Evolutionary conservation across 2,888 invertebrate genomes (phyloP).

Genomic region (Schizotus pectinicornis): DNA sequence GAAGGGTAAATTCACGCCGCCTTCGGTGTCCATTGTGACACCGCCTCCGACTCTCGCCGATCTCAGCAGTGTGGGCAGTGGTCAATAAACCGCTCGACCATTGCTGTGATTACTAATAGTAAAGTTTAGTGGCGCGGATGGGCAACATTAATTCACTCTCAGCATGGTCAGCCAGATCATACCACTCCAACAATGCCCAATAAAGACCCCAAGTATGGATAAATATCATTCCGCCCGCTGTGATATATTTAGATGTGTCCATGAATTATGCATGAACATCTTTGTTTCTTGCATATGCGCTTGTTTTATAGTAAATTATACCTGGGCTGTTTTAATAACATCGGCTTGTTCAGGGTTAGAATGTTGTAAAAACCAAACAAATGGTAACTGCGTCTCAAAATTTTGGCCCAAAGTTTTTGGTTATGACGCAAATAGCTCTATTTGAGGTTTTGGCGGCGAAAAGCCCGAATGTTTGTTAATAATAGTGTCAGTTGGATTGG

Average conservation of each 20-base stretch:
- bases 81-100: slow-evolving; percentile 1
- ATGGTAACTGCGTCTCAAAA: too few species aligned
- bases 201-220: slow-evolving; percentile 17
- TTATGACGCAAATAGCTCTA: too few species aligned
- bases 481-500: too few species aligned
- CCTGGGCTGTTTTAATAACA: background rate
- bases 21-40: slow-evolving; percentile 2
- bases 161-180: slow-evolving; percentile 16
- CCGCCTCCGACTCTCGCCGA: slow-evolving; percentile 20
- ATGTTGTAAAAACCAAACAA: background rate
- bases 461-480: too few species aligned
- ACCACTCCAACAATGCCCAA: slow-evolving; percentile 23
- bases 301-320: background rate
- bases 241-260: slow-evolving; percentile 21
- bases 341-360: background rate
- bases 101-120: background rate
- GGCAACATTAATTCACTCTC: slow-evolving; percentile 8
- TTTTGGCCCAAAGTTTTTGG: too few species aligned
- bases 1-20: slow-evolving; percentile 7
- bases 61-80: background rate
- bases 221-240: slow-evolving; percentile 29
- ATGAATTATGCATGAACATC: slow-evolving; percentile 27
- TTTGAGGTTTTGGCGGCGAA: background rate
- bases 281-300: slow-evolving; percentile 7
- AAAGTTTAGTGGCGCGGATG: background rate